These are phyloP conservation scores for Hypselothyrea guttata DNA, from an alignment of 2,888 invertebrate genomes.

Conservation along the genomic window DNA sequence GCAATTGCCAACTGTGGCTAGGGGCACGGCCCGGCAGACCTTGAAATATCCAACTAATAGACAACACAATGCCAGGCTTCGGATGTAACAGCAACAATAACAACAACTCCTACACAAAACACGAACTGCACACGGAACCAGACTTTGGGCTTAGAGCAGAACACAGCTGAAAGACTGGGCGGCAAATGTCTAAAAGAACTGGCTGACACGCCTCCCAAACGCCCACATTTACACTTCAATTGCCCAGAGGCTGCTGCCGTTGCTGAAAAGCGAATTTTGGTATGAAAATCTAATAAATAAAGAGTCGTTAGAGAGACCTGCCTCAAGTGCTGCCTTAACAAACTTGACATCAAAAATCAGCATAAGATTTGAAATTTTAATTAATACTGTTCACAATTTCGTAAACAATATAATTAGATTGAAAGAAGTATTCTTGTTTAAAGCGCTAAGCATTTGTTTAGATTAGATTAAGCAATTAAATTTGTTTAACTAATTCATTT, in stretches of 20 bases:
- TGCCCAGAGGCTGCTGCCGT: slow-evolving; percentile 10
- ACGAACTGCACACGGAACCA: slow-evolving; percentile 48
- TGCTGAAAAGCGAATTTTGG: slow-evolving; percentile 27
- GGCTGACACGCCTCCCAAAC: slow-evolving; percentile 52
- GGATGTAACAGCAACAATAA: not conserved
- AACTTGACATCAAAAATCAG: slow-evolving; percentile 40
- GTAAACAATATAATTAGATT: too few species aligned
- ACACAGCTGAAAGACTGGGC: slow-evolving; percentile 23
- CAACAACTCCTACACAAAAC: slow-evolving; percentile 22
- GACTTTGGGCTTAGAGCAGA: slow-evolving; percentile 37
- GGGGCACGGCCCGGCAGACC: slow-evolving; percentile 58
- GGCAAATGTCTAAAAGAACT: slow-evolving; percentile 49
- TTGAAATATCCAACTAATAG: slow-evolving; percentile 50
- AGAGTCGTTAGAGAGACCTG: slow-evolving; percentile 27
- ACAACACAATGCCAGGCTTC: slow-evolving; percentile 49
- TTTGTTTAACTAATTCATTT: too few species aligned
- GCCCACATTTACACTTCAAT: slow-evolving; percentile 44
- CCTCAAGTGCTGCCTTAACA: slow-evolving; percentile 23
- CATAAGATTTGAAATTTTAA: not conserved
- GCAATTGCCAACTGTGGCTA: slow-evolving; percentile 53
- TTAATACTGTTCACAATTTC: too few species aligned
- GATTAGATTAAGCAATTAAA: too few species aligned
- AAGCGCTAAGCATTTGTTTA: too few species aligned
- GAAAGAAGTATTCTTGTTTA: too few species aligned
- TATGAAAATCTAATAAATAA: slow-evolving; percentile 19